Evolutionary conservation across 2,888 invertebrate species (phyloP).

Genomic region (Phalera bucephala): DNA sequence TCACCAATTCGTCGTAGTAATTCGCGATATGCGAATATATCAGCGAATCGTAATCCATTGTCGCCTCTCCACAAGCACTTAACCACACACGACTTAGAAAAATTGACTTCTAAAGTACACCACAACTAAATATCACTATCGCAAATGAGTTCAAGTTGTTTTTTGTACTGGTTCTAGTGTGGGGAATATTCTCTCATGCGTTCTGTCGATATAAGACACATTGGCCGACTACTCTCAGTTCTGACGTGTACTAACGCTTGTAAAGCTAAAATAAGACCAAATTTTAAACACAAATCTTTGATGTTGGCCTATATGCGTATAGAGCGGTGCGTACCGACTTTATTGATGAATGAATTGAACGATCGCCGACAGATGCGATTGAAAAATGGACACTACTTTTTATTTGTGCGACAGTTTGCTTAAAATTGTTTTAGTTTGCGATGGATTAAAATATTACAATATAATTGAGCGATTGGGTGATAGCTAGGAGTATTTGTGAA

Average conservation of each 20-base stretch:
- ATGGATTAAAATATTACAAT: conserved; percentile 8
- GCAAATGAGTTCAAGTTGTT: conserved; percentile 8
- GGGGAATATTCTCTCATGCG: conserved; percentile 43
- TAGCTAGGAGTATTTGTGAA: too few relatives aligned
- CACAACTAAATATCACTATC: conserved; percentile 23
- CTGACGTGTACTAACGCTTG: conserved; percentile 79
- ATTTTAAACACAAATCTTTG: conserved; percentile 83
- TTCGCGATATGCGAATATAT: conserved; percentile 85
- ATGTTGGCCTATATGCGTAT: conserved; percentile 54
- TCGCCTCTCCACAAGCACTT: conserved; percentile 34
- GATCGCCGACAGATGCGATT: conserved; percentile 2
- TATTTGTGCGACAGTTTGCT: not conserved
- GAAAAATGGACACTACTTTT: not conserved
- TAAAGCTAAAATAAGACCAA: conserved; percentile 84
- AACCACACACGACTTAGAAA: conserved; percentile 18
- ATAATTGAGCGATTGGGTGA: not conserved
- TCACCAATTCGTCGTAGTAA: conserved; percentile 85
- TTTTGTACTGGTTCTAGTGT: conserved; percentile 32
- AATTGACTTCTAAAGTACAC: conserved; percentile 25
- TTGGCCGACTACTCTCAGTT: conserved; percentile 59
- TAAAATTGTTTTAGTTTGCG: conserved; percentile 2
- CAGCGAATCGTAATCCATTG: conserved; percentile 86
- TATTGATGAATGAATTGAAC: not conserved
- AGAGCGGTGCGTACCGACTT: conserved; percentile 38
- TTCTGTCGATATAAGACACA: conserved; percentile 78